A percentile compares a stretch with the other conserved stretches of the same genome.
Conservation (phyloP, 2,888 invertebrate genomes). For the Apamea epomidion region DNA sequence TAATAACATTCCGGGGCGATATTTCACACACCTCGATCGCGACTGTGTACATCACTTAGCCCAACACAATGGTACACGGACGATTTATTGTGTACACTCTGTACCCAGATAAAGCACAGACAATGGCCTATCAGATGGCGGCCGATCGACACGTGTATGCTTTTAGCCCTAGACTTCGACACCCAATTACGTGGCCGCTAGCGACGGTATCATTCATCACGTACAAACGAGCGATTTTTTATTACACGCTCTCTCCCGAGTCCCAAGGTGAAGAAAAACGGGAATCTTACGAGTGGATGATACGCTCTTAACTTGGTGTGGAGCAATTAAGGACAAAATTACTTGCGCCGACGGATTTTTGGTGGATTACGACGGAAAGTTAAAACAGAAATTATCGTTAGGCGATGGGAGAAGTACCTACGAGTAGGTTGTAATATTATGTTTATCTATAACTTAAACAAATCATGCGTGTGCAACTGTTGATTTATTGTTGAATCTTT, state of each 20-base stretch:
- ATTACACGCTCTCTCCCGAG: conserved; percentile 67
- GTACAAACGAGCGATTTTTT: conserved; percentile 85
- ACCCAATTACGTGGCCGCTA: conserved; percentile 86
- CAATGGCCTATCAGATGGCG: conserved; percentile 86
- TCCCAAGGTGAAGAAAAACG: conserved; percentile 72
- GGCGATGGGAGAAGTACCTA: conserved; percentile 35
- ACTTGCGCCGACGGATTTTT: conserved; percentile 72
- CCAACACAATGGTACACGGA: conserved; percentile 83
- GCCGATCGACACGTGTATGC: conserved; percentile 87
- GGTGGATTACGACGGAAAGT: conserved; percentile 69
- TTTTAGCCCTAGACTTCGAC: conserved; percentile 87
- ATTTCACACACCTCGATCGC: conserved; percentile 80
- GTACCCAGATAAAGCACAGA: conserved; percentile 85
- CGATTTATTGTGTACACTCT: conserved; percentile 87
- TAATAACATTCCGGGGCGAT: conserved; percentile 87
- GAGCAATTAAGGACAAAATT: conserved; percentile 78
- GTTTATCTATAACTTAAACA: neutral
- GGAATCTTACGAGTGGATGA: conserved; percentile 75
- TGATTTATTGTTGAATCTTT: neutral
- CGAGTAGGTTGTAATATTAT: conserved; percentile 5
- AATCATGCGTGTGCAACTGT: neutral
- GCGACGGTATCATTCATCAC: conserved; percentile 84
- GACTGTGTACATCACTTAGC: conserved; percentile 76
- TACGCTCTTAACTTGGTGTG: conserved; percentile 71
- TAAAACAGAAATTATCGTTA: conserved; percentile 64